Base-by-base conservation (phyloP, 2,797 vertebrate species). In the Chaetophractus vellerosus region DNA sequence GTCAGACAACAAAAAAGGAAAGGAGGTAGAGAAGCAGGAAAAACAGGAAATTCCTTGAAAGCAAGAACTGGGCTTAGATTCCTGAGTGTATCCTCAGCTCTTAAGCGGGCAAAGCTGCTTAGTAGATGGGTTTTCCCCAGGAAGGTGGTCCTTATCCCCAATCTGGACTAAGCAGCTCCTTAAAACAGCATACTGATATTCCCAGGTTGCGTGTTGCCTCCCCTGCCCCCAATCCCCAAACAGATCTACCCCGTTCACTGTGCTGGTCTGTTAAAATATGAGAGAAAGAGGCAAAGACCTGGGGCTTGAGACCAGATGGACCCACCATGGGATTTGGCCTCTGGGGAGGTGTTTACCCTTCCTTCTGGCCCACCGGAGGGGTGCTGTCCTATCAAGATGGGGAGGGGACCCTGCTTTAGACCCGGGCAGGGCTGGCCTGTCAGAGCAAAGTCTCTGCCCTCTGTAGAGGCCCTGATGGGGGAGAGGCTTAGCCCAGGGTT, bases 11-110 rank as follows among this genome's bases (percentile, higher is more conserved):
- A 26, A 68, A 69, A 88, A 59, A 24, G 45, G 28, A 59, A 71
- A 71, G 55, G 48, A 24, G 19, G 2, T 3, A 24, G 50, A 23
- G 33, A 63, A 33, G 57, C 26, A 45, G 50, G 24, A 33, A 10
- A 41, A 69, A 57, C 4, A 45, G 24, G 66, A 78, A 81, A 94
- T 55, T 68, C 72, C 81, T 82, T 50, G 68, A 90, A 78, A 92
- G 72, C 57, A 21, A 80, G 50, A 64, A 6, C 19, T 23, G n/a
- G 36, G 36, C 33, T 45, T 38, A 31, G 5, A 41, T 16, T 57
- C 38, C 6, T 69, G 0, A 55, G 0, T 4, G n/a, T n/a, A 5
- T 52, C 31, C 50, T 83, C 14, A 16, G 87, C 87, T 71, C 33
- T 16, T 48, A 63, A 50, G 66, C 45, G 9, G 12, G 59, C 33